phyloP scores from a whole-genome alignment of 92 coral and sea anemone species.

The Actinostola sp. region DNA sequence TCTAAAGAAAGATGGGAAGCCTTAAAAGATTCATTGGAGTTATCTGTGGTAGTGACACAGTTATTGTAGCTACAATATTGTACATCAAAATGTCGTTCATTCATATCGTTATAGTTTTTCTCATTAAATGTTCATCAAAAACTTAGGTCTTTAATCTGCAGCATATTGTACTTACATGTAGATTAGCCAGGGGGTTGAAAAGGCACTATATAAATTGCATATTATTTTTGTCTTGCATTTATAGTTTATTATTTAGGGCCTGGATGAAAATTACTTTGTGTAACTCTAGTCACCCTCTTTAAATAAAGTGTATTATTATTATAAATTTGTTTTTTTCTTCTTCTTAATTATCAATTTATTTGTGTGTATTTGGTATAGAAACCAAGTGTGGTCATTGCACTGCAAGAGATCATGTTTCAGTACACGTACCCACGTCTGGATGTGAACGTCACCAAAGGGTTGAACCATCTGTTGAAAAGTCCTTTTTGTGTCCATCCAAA shows the following conservation, averaged over 20 bases:
- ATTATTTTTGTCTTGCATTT: too few relatives aligned
- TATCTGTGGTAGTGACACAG: neutral
- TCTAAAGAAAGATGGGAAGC: slow-evolving; percentile 78
- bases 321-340: too few relatives aligned
- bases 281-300: too few relatives aligned
- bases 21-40: slow-evolving; percentile 27
- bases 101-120: neutral
- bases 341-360: neutral
- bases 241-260: too few relatives aligned
- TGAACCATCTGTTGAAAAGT: slow-evolving; percentile 92
- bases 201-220: too few relatives aligned
- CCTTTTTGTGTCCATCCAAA: slow-evolving; percentile 98
- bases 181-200: too few relatives aligned
- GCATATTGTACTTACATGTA: too few relatives aligned
- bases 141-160: too few relatives aligned
- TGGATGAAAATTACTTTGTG: too few relatives aligned
- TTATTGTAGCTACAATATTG: neutral
- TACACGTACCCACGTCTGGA: slow-evolving; percentile 96
- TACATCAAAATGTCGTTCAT: neutral
- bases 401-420: slow-evolving; percentile 87
- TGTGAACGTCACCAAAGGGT: slow-evolving; percentile 96
- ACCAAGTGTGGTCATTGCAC: slow-evolving; percentile 5
- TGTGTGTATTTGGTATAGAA: slow-evolving; percentile 27
- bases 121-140: too few relatives aligned
- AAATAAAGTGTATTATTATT: too few relatives aligned